Percentiles rank a stretch among this genome's conserved stretches.
Conservation (phyloP, 2,113 vertebrate species). For the Indicator indicator region DNA sequence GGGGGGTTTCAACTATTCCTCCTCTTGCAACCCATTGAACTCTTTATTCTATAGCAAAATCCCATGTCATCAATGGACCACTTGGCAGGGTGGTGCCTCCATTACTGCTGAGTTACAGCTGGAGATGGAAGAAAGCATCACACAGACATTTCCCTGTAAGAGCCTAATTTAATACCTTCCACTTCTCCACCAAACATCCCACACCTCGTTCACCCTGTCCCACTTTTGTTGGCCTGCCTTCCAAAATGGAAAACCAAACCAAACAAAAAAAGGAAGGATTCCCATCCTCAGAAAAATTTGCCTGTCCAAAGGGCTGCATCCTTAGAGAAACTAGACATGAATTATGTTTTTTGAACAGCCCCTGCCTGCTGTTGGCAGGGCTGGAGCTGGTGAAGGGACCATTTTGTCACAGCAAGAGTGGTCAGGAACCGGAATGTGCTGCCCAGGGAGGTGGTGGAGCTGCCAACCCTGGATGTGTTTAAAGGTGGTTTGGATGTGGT, state of each 20-base stretch:
- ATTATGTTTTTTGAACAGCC: background rate
- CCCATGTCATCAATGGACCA: rapidly evolving
- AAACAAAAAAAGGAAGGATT: background rate
- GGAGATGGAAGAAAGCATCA: background rate
- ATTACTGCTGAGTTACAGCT: background rate
- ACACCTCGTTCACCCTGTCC: background rate
- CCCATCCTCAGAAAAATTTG: background rate
- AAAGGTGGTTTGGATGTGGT: too few relatives aligned
- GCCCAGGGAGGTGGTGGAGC: too few relatives aligned
- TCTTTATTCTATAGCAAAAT: background rate
- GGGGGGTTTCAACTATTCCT: background rate
- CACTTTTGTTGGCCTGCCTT: background rate
- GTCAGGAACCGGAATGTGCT: too few relatives aligned
- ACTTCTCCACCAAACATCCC: background rate
- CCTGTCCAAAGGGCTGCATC: background rate
- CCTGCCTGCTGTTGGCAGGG: background rate
- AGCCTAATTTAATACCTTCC: background rate
- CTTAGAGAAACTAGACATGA: background rate
- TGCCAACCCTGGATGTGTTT: too few relatives aligned
- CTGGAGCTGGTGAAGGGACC: background rate
- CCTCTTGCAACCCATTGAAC: background rate
- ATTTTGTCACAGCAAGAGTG: too few relatives aligned
- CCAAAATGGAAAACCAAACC: background rate
- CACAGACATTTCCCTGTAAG: background rate
- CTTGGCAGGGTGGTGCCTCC: background rate